These are phyloP conservation scores for Ameiurus melas DNA, from an alignment of 2,113 vertebrate genomes.

Conservation along the genomic window DNA sequence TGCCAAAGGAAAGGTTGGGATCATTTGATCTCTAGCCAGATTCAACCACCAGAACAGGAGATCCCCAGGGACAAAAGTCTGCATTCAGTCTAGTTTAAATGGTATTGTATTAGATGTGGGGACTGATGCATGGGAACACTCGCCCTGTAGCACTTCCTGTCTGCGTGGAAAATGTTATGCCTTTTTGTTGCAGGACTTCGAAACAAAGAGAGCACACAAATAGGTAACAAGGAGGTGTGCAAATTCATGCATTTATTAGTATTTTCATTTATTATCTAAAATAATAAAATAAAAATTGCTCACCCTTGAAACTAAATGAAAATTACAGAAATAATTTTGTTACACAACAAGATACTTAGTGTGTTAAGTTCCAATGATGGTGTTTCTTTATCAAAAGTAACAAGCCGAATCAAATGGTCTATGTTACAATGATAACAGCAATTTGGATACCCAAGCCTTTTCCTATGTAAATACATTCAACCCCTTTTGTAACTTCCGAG, in stretches of 20 bases:
- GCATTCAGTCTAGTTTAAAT: conserved; percentile 29
- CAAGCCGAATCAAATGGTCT: no score
- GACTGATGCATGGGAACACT: conserved; percentile 29
- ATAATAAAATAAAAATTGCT: no score
- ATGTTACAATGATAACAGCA: not conserved
- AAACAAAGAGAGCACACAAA: conserved; percentile 28
- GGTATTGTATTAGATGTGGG: conserved; percentile 10
- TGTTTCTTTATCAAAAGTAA: not conserved
- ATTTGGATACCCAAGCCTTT: no score
- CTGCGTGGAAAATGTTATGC: conserved; percentile 12
- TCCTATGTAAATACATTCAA: no score
- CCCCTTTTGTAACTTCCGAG: no score
- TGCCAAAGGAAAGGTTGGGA: not conserved
- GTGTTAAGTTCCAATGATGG: not conserved
- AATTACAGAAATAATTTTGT: not conserved
- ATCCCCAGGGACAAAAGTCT: conserved; percentile 25
- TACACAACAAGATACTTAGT: no score
- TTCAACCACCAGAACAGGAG: conserved; percentile 14
- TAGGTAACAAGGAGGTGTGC: not conserved
- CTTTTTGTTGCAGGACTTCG: not conserved
- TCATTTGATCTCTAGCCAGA: conserved; percentile 29
- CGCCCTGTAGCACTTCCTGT: conserved; percentile 34
- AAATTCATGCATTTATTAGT: not conserved
- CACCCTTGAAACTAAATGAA: not conserved
- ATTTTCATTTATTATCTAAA: not conserved